Evolutionary conservation across 1,140 invertebrate genomes (phyloP), one percentile per base, ranked within the genome.

Genomic region (Limonius californicus): DNA sequence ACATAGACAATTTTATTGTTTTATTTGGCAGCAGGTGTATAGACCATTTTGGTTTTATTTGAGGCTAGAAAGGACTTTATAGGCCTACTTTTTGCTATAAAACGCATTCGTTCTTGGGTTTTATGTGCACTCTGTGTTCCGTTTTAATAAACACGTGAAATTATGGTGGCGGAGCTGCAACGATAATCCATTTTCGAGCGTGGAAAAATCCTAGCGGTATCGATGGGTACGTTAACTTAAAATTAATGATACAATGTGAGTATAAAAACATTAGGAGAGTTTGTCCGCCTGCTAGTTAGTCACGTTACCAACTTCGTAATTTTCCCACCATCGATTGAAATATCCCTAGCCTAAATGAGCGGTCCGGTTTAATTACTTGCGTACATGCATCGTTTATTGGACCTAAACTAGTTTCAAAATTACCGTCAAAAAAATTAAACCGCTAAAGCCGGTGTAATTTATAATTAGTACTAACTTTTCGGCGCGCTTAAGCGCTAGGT

Each of bases 281-380:
- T 55, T 62, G 54, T 64, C 63, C 66, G 66, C 66, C 66, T 63
- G 65, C 66, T 61, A 65, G 63, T 68, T 68, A 68, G 64, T 68
- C 66, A 68, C 56, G 66, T 68, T 68, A 64, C 66, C 60, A 61
- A 65, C 60, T 65, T 64, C 23, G 57, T 55, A 35, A 66, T 57
- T 66, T 68, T 68, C 66, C 66, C 66, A 68, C 65, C 66, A 64
- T 62, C 66, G 63, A 68, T 65, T 68, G 63, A 68, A 65, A 68
- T 65, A 63, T 68, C 61, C 54, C 55, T 62, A 61, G 54, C 50
- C 54, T 39, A 58, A 61, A 63, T 50, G 57, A 66, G 61, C 58
- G 15, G n/a, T 23, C 11, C 21, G 2, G 11, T 39, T 39, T 39
- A 39, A 39, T 39, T 39, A 14, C 35, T 12, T 39, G 35, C n/a